Percentiles rank a stretch among this genome's conserved stretches.
These are phyloP conservation scores for Hypotaenidia okinawae DNA, from an alignment of 2,797 vertebrate genomes.

Conservation along the genomic window DNA sequence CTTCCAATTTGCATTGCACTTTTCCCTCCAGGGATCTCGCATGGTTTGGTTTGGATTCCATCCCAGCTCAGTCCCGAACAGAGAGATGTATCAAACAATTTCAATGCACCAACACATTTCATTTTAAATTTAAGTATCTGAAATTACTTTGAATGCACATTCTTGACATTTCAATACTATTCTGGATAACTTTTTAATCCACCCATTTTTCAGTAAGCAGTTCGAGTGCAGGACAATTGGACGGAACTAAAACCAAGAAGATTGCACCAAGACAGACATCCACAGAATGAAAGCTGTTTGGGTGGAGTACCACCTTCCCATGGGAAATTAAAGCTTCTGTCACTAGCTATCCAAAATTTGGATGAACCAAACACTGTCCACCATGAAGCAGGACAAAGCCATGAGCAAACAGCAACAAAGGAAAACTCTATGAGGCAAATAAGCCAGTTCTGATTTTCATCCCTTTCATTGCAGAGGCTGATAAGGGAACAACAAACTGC, in stretches of 20 bases:
- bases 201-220: neutral
- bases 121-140: conserved; percentile 8
- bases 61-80: conserved; percentile 40
- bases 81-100: conserved; percentile 29
- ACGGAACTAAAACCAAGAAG: neutral
- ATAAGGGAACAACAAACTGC: neutral
- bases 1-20: conserved; percentile 44
- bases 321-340: neutral
- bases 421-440: neutral
- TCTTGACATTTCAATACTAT: neutral
- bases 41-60: conserved; percentile 54
- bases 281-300: neutral
- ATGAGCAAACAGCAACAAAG: neutral
- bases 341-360: neutral
- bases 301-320: neutral
- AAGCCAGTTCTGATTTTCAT: neutral
- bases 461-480: neutral
- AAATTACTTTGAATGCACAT: neutral
- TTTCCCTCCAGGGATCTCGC: conserved; percentile 37
- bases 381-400: neutral
- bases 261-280: neutral
- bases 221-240: neutral
- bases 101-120: neutral
- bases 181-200: neutral
- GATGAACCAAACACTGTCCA: neutral